These are phyloP conservation scores for Parnassius orleans DNA, from an alignment of 2,888 invertebrate species.

Conservation along the genomic window DNA sequence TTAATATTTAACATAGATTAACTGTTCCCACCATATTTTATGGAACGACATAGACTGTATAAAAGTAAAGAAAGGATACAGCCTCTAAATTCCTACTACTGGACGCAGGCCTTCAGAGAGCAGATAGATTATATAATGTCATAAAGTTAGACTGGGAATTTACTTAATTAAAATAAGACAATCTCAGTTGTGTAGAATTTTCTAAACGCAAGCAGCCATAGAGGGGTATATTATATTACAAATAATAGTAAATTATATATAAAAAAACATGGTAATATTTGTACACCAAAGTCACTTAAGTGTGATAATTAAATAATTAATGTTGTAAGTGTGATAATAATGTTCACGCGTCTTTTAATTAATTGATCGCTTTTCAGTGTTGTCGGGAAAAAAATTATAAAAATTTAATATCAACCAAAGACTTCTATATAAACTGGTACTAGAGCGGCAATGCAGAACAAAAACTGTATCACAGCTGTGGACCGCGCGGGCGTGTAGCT, in stretches of 20 bases:
- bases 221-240: conserved; percentile 5
- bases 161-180: not conserved
- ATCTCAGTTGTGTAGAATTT: not conserved
- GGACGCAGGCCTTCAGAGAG: not conserved
- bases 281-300: not conserved
- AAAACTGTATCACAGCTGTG: not conserved
- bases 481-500: not conserved
- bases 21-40: conserved; percentile 1
- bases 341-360: not conserved
- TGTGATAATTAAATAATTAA: not conserved
- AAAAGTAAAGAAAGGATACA: not conserved
- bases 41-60: not conserved
- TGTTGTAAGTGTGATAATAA: not conserved
- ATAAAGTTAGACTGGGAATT: not conserved
- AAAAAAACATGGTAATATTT: not conserved
- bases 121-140: not conserved
- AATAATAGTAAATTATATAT: not conserved
- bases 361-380: not conserved
- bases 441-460: not conserved
- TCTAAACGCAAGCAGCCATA: conserved; percentile 3
- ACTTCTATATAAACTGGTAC: not conserved
- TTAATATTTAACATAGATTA: conserved; percentile 15
- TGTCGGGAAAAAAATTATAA: not conserved
- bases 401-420: not conserved
- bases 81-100: no score